Base-by-base conservation (phyloP, 1,140 invertebrate genomes). In the Oppia nitens region DNA sequence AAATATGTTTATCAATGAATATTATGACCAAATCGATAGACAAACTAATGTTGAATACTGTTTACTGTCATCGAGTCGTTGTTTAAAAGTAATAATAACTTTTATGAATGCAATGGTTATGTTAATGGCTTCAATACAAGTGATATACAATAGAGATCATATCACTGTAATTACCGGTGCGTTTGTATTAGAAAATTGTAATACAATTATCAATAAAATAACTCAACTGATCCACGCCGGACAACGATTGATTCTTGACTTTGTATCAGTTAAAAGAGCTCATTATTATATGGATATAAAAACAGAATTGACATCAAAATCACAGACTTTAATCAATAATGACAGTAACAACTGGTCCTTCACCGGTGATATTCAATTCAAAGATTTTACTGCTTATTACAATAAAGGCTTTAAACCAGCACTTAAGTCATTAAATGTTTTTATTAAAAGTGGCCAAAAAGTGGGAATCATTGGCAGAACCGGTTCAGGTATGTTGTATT, bases 161-260 rank as follows among this genome's bases (percentile, higher is more conserved):
- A 71, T 81, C 66, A 80, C 75, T 67, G 73, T 87, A 24, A 87
- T 87, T 29, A 70, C 87, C 47, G 87, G 91, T 49, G 90, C 90
- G 45, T 74, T 94, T 26, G 90, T 87, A 1, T 77, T 94, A 64
- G 89, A 83, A 65, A 93, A 92, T 70, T 83, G 89, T 28, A 71
- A 93, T 52, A 84, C 85, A 76, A 83, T 85, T 60, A 66, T 79
- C 21, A 69, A 72, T 62, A 74, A 73, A 17, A 64, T 81, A 28
- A 79, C 77, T 65, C 78, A 74, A 76, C 65, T 79, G 60, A 77
- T 82, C 11, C 67, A 78, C 57, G 76, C 77, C 70, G 75, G 74
- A 1, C 74, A 74, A 62, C 78, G 81, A 54, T 65, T 81, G 54
- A 79, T 81, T 66, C 77, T 78, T 1, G 80, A 81, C 67, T 78